phyloP scores from a whole-genome alignment of 2,888 invertebrate genomes.

The Nowickia ferox region DNA sequence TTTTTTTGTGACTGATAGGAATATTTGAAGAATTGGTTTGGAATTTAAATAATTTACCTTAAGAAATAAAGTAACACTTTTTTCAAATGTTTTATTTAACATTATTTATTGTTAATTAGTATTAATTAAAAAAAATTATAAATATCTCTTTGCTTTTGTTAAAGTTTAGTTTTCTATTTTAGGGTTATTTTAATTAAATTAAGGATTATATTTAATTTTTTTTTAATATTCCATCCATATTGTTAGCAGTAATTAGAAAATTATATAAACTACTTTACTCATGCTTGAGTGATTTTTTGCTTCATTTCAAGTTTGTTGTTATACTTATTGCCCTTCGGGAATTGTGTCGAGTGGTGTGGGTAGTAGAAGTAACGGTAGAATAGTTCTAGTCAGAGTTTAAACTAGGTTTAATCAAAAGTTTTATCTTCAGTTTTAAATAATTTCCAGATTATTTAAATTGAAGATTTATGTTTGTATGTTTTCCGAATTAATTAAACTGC shows the following conservation, averaged over 20 bases:
- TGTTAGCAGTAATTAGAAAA: background rate
- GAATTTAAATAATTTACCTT: no score
- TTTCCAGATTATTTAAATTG: conserved; percentile 57
- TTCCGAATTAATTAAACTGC: conserved; percentile 68
- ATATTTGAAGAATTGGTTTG: no score
- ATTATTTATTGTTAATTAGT: no score
- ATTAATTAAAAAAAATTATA: no score
- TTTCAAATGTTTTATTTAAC: no score
- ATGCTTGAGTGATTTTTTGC: background rate
- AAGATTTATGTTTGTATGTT: background rate
- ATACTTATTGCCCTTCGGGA: conserved; percentile 18
- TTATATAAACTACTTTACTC: background rate
- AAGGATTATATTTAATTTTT: background rate
- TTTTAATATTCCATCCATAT: background rate
- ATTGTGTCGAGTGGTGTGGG: conserved; percentile 46
- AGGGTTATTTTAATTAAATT: conserved; percentile 31
- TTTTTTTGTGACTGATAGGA: no score
- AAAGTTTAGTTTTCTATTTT: conserved; percentile 5
- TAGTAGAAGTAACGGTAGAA: conserved; percentile 51
- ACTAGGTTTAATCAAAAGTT: conserved; percentile 38
- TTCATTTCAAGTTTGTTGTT: conserved; percentile 3
- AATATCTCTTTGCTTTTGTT: no score
- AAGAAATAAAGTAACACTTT: no score
- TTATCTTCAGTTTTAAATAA: conserved; percentile 59
- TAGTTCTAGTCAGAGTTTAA: conserved; percentile 60